Conservation (phyloP, 1,140 invertebrate species). For the Ditylenchus dipsaci region DNA sequence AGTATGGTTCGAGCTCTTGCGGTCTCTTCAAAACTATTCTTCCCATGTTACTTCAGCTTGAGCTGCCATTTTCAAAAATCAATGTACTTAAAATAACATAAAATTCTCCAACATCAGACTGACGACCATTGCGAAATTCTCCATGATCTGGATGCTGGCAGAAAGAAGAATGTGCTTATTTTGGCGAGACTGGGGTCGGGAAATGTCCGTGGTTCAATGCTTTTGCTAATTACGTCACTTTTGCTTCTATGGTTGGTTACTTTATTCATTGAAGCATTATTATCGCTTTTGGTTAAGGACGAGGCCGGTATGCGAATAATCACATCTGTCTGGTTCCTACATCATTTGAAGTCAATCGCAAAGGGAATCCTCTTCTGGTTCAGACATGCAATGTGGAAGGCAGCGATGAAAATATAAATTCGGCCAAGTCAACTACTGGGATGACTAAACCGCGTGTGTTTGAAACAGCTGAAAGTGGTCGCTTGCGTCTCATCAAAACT, state of each 20-base stretch:
- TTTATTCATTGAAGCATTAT: too few species aligned
- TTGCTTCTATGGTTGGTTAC: conserved; percentile 18
- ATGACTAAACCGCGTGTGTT: neutral
- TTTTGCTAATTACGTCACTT: conserved; percentile 35
- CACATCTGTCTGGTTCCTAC: conserved; percentile 1
- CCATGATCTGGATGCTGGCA: neutral
- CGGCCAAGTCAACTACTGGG: neutral
- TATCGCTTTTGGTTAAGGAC: too few species aligned
- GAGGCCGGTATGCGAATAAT: conserved; percentile 19
- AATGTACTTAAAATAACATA: too few species aligned
- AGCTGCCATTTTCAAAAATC: too few species aligned
- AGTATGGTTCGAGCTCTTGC: too few species aligned
- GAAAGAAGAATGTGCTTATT: conserved; percentile 28
- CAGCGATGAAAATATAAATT: neutral
- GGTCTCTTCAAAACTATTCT: too few species aligned
- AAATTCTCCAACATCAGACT: too few species aligned
- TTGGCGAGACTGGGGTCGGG: conserved; percentile 37
- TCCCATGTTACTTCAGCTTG: too few species aligned
- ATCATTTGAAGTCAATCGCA: neutral
- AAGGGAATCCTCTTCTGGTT: neutral
- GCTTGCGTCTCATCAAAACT: neutral
- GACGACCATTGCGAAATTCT: too few species aligned
- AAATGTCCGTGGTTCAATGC: conserved; percentile 45
- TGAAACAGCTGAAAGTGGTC: neutral
- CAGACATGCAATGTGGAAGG: neutral